Base-by-base conservation (phyloP, 2,888 invertebrate genomes). In the Pimpla rufipes region DNA sequence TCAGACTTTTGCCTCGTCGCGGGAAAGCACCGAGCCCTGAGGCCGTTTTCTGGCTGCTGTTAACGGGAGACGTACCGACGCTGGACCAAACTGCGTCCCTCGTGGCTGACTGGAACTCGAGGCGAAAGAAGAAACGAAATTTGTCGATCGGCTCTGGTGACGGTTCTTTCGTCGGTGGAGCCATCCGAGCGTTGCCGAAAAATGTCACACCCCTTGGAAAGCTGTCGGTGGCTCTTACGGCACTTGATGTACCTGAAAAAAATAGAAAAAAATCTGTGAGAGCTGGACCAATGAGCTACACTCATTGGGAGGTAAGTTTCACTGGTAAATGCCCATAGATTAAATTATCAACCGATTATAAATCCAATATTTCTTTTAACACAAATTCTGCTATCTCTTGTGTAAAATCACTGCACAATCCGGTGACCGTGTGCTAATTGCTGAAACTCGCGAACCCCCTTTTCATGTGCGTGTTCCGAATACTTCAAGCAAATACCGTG, bases 41-140 rank as follows among this genome's bases (percentile, higher is more conserved):
- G 80, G 89, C 92, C 6, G 88, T 92, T 3, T 92, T 92, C 76
- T 92, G 92, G 92, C 80, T 92, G 5, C 84, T 92, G 5, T 74
- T 92, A 55, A 92, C 92, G 8, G 92, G 92, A 3, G 92, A 92
- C 74, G 80, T 92, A 0, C 92, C 92, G 6, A 91, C 91, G 1
- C 79, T 86, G 16, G 90, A 91, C 57, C 92, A 92, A 82, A 90
- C 90, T 0, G 87, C 90, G 3, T 89, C 90, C 0, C 81, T 92
- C 8, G 87, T 88, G n/a, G 84, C 88, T 3, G 92, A 92, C 77
- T 92, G 92, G 92, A 81, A 86, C 0, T 66, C 81, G 10, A 87
- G 92, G 40, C 88, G 92, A 13, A 87, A 88, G 42, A 89, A 81
- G 59, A 85, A 85, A 50, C 88, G 81, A 40, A 85, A 88, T 42